Evolutionary conservation across 2,797 vertebrate genomes (phyloP).

Genomic region (Sciaenops ocellatus): DNA sequence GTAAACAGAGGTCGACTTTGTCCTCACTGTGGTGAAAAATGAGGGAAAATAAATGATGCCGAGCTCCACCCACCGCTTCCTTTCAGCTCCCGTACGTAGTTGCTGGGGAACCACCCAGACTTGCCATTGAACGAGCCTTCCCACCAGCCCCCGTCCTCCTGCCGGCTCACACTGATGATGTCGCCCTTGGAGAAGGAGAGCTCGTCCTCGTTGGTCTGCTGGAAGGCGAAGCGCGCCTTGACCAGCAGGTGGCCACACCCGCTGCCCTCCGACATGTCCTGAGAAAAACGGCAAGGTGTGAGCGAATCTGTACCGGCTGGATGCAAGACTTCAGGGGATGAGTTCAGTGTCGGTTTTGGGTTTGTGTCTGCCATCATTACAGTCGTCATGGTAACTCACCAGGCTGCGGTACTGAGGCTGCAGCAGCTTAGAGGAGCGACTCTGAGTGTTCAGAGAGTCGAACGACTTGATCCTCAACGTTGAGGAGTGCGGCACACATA

Average conservation of each 20-base stretch:
- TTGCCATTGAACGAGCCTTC: slow-evolving; percentile 92
- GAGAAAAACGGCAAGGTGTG: background rate
- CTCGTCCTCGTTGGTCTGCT: slow-evolving; percentile 98
- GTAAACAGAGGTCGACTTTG: background rate
- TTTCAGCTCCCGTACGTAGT: slow-evolving; percentile 96
- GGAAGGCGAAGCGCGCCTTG: slow-evolving; percentile 94
- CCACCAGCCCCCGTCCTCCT: slow-evolving; percentile 99
- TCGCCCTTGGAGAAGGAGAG: slow-evolving; percentile 96
- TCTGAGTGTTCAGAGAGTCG: slow-evolving; percentile 93
- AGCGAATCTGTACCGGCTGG: background rate
- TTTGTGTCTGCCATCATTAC: background rate
- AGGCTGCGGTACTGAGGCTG: slow-evolving; percentile 96
- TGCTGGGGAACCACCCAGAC: slow-evolving; percentile 97
- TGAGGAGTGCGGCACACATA: slow-evolving; percentile 87
- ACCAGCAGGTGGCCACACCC: slow-evolving; percentile 91
- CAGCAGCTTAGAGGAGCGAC: slow-evolving; percentile 91
- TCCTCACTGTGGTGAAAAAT: background rate
- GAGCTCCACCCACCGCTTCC: slow-evolving; percentile 87
- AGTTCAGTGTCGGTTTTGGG: background rate
- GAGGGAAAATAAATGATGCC: background rate
- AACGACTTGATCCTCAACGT: slow-evolving; percentile 95
- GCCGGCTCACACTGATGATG: slow-evolving; percentile 92
- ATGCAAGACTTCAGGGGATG: background rate
- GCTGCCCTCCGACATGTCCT: slow-evolving; percentile 96
- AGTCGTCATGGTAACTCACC: slow-evolving; percentile 74